Conservation (phyloP, 92 coral and sea anemone genomes). For the Heteractis magnifica region DNA sequence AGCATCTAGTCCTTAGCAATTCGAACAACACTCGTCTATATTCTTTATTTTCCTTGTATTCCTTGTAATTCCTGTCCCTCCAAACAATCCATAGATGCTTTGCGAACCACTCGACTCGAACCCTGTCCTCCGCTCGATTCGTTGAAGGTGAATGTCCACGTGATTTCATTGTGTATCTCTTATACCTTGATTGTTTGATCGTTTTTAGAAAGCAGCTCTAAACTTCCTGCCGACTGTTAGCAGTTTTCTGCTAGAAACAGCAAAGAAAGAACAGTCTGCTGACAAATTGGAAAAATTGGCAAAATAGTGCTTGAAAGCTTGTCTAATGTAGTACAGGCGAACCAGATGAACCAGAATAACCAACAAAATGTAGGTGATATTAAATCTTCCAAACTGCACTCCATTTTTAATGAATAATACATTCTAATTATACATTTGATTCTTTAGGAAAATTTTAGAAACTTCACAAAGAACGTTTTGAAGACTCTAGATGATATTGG, state of each 20-base stretch:
- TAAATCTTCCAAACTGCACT: background rate
- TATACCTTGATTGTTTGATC: background rate
- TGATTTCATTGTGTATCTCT: too few relatives aligned
- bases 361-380: background rate
- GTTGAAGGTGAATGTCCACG: too few relatives aligned
- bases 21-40: too few relatives aligned
- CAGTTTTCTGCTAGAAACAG: background rate
- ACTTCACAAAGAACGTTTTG: background rate
- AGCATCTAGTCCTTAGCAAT: too few relatives aligned
- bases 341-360: background rate
- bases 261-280: slow-evolving; percentile 3
- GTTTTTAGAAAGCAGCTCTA: slow-evolving; percentile 8
- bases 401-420: too few relatives aligned
- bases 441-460: slow-evolving; percentile 14
- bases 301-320: slow-evolving; percentile 15
- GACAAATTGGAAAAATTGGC: slow-evolving; percentile 16
- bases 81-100: too few relatives aligned
- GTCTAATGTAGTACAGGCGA: slow-evolving; percentile 8
- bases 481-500: slow-evolving; percentile 6
- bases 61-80: too few relatives aligned
- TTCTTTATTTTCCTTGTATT: too few relatives aligned
- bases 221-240: background rate
- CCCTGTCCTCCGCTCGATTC: too few relatives aligned
- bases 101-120: too few relatives aligned
- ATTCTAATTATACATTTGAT: background rate